Evolutionary conservation across 2,797 vertebrate genomes (phyloP), one percentile per base, ranked within the genome.

Genomic region (Arctocebus calabarensis): DNA sequence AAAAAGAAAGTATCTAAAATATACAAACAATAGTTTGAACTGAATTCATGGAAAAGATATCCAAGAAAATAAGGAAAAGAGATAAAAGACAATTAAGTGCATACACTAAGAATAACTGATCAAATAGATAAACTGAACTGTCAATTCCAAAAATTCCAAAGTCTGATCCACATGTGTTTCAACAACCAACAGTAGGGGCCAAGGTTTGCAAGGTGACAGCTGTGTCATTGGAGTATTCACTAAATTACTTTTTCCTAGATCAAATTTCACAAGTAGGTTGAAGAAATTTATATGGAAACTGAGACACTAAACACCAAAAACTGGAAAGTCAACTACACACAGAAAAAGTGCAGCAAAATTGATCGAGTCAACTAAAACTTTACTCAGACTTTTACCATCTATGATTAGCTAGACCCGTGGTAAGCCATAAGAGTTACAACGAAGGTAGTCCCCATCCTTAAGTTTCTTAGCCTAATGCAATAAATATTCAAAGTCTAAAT

Each of bases 281-380:
- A 73, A 91, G 59, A 91, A 87, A 88, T 88, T 75, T 81, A 92
- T 62, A 27, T 95, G 43, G 82, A 92, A 93, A 71, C 1, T 68
- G 75, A 81, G 61, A 83, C 8, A 45, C 19, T 43, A n/a, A 75
- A 83, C 25, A 52, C 61, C 79, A 84, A 55, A 5, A 71, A 55
- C 32, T 25, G 29, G 10, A 86, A 83, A 86, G 62, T 14, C 88
- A 93, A 88, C 22, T 0, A 11, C 17, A 68, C 52, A 4, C 25
- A 78, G 61, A 48, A 29, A 93, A 95, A 83, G 48, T 8, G n/a
- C 22, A 84, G 87, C 7, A 40, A 45, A 16, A 82, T 2, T 20
- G 48, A 85, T 32, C 27, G 66, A 48, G 12, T 70, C 1, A 0
- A 37, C 73, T 4, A 66, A 77, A 85, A 25, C 7, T 57, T 48